Base-by-base conservation (phyloP, 2,888 invertebrate genomes). In the Erynnis tages region DNA sequence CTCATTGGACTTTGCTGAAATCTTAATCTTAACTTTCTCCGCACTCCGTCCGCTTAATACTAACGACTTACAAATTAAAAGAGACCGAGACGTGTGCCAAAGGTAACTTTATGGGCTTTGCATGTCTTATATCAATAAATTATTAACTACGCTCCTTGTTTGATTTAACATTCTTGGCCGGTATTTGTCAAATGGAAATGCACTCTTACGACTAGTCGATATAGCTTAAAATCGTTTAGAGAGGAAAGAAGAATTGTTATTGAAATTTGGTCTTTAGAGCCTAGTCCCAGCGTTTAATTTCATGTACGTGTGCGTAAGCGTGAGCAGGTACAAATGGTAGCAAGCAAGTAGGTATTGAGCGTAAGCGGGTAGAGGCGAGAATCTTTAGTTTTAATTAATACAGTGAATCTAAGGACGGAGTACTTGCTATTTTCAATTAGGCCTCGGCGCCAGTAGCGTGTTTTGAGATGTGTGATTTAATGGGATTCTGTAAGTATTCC, bases 51-150 rank as follows among this genome's bases (percentile, higher is more conserved):
- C 75, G 77, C 73, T 78, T 78, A 73, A 74, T 79, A 78, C 85
- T 86, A 87, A 88, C 87, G 79, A 86, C 79, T 79, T 82, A 87
- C 88, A 88, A 88, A 88, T 87, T 87, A 87, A 83, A 87, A 83
- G 84, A 76, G 82, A 80, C 79, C 82, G 73, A 79, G 79, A 85
- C 85, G 80, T 82, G 82, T 85, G 86, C 85, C 86, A 84, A 87
- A 83, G 80, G 79, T 78, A 82, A 83, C 86, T 88, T 88, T 88
- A 89, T 87, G 88, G 88, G 82, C 85, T 84, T 88, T 72, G 89
- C 89, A 88, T 89, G 89, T 88, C 82, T 86, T 86, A 87, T 84
- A 87, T 87, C 87, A 87, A 89, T 89, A 89, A 89, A 89, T 89
- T 88, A 88, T 89, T 86, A 82, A 83, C 83, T 79, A 82, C 84